Evolutionary conservation across 2,888 invertebrate genomes (phyloP).

Genomic region (Zelleria hepariella): DNA sequence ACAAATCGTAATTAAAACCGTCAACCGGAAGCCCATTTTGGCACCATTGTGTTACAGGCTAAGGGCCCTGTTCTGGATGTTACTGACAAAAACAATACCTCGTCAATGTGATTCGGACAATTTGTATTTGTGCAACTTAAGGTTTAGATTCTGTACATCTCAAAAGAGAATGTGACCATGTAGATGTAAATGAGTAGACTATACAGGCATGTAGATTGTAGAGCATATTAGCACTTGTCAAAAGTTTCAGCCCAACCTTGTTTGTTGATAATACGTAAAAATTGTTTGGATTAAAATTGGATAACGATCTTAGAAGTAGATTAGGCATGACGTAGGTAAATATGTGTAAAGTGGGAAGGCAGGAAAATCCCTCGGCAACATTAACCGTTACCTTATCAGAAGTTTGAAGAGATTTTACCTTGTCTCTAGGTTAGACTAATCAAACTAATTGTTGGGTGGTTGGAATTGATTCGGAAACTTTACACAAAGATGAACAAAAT

Average conservation of each 20-base stretch:
- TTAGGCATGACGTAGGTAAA: slow-evolving; percentile 7
- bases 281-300: slow-evolving; percentile 51
- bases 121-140: too few relatives aligned
- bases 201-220: slow-evolving; percentile 3
- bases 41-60: too few relatives aligned
- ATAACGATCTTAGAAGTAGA: slow-evolving; percentile 29
- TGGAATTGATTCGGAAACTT: too few relatives aligned
- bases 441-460: not conserved
- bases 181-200: too few relatives aligned
- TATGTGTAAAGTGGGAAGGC: slow-evolving; percentile 6
- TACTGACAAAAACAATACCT: too few relatives aligned
- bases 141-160: too few relatives aligned
- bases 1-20: too few relatives aligned
- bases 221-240: slow-evolving; percentile 1
- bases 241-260: not conserved
- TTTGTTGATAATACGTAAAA: slow-evolving; percentile 11
- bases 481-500: too few relatives aligned
- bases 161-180: too few relatives aligned
- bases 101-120: too few relatives aligned
- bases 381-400: not conserved
- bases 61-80: too few relatives aligned
- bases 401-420: not conserved
- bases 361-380: slow-evolving; percentile 2
- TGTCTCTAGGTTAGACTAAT: not conserved
- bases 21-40: too few relatives aligned